These are phyloP conservation scores for Zaprionus capensis DNA, from an alignment of 1,140 invertebrate genomes.

Conservation along the genomic window DNA sequence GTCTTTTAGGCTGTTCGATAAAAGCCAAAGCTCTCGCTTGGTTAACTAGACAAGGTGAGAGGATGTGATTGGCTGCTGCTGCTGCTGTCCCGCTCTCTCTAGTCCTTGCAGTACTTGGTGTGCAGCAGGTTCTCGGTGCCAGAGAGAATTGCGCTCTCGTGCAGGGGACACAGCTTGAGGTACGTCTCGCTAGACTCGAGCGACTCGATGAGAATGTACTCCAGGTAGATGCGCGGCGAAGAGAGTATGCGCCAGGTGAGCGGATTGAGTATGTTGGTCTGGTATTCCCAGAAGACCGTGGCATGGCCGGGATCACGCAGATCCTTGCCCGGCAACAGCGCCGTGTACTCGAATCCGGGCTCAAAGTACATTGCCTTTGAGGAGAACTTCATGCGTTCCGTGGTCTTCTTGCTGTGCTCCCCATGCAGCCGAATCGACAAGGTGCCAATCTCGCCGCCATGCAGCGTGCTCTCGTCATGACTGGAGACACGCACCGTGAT, in stretches of 20 bases:
- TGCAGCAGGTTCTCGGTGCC: conserved; percentile 86
- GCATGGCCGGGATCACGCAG: conserved; percentile 87
- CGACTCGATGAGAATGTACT: conserved; percentile 89
- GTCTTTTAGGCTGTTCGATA: conserved; percentile 19
- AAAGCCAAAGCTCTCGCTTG: conserved; percentile 25
- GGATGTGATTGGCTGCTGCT: background rate
- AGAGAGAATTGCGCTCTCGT: conserved; percentile 86
- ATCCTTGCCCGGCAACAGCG: conserved; percentile 88
- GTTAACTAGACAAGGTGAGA: conserved; percentile 1
- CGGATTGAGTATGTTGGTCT: conserved; percentile 91
- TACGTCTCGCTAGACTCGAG: conserved; percentile 86
- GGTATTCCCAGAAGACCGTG: conserved; percentile 91
- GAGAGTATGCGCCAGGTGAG: conserved; percentile 92
- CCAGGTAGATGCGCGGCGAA: conserved; percentile 89
- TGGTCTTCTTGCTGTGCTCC: conserved; percentile 84
- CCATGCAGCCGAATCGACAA: conserved; percentile 88
- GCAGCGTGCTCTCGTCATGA: conserved; percentile 88
- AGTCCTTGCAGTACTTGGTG: conserved; percentile 85
- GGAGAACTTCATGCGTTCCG: conserved; percentile 86
- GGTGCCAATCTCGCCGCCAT: conserved; percentile 91
- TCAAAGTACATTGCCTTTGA: conserved; percentile 86
- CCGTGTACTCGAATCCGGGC: conserved; percentile 89
- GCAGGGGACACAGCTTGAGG: conserved; percentile 86
- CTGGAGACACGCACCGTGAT: conserved; percentile 90
- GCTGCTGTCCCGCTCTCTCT: conserved; percentile 3